Evolutionary conservation across 2,888 invertebrate species (phyloP).

Genomic region (Calliscelio sp.): DNA sequence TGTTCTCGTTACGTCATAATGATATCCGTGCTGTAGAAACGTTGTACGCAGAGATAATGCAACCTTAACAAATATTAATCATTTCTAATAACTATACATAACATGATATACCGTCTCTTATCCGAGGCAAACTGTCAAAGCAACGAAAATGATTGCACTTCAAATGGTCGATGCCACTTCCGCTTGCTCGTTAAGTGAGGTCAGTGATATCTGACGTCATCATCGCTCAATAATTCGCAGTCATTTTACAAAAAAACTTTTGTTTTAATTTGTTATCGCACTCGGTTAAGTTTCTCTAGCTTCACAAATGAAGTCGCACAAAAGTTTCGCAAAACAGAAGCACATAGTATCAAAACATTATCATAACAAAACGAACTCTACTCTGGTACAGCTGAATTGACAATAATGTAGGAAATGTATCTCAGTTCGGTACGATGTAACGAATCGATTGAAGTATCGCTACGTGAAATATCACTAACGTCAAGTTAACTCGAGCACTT

Average conservation of each 20-base stretch:
- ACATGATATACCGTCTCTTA: constrained; percentile 53
- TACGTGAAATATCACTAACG: constrained; percentile 54
- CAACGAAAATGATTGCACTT: constrained; percentile 59
- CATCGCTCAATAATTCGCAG: not conserved
- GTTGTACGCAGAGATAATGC: constrained; percentile 61
- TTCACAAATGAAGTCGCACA: no score
- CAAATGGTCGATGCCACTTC: not conserved
- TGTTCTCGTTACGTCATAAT: constrained; percentile 51
- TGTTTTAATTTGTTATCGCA: no score
- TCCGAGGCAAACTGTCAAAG: constrained; percentile 9
- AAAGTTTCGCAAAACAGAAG: not conserved
- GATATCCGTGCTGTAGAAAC: constrained; percentile 62
- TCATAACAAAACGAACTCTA: constrained; percentile 8
- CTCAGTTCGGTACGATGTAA: not conserved
- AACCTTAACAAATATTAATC: constrained; percentile 68
- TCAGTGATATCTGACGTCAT: constrained; percentile 50
- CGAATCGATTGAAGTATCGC: constrained; percentile 15
- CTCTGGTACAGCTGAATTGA: constrained; percentile 30
- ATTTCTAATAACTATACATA: constrained; percentile 68
- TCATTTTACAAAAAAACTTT: no score
- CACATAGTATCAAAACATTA: no score
- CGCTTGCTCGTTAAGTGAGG: constrained; percentile 38
- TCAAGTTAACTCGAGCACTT: constrained; percentile 32
- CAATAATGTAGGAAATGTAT: constrained; percentile 51
- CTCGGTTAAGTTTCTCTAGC: no score